Percentiles rank a stretch among this genome's conserved stretches.
Evolutionary conservation across 2,888 invertebrate genomes (phyloP).

Genomic region (Erannis defoliaria): DNA sequence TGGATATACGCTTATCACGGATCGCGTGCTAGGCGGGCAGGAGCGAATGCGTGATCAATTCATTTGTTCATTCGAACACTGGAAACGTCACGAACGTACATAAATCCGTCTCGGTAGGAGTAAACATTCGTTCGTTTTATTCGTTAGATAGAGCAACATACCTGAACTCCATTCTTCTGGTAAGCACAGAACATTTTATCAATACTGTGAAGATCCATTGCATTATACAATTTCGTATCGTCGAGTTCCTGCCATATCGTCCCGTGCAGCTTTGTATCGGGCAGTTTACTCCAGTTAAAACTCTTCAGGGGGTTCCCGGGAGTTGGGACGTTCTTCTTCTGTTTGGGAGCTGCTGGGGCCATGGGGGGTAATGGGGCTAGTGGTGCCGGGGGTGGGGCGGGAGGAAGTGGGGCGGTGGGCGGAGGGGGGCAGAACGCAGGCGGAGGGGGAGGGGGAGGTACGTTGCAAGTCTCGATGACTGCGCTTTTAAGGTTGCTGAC

Average conservation of each 20-base stretch:
- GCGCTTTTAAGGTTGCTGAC: slow-evolving; percentile 82
- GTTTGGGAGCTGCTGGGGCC: slow-evolving; percentile 86
- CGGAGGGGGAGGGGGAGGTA: slow-evolving; percentile 64
- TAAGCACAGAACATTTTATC: slow-evolving; percentile 98
- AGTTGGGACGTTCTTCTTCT: slow-evolving; percentile 96
- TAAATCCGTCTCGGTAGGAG: too few relatives aligned
- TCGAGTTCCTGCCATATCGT: slow-evolving; percentile 98
- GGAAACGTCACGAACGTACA: background rate
- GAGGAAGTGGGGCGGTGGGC: slow-evolving; percentile 87
- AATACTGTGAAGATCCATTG: slow-evolving; percentile 96
- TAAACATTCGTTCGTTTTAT: too few relatives aligned
- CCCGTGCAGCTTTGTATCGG: slow-evolving; percentile 95
- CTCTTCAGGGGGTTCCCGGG: slow-evolving; percentile 97
- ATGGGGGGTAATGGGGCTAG: slow-evolving; percentile 83
- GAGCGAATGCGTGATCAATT: too few relatives aligned
- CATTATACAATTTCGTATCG: slow-evolving; percentile 96
- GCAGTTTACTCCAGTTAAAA: slow-evolving; percentile 98
- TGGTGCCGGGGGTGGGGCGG: slow-evolving; percentile 87
- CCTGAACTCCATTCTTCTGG: slow-evolving; percentile 95
- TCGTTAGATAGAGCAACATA: slow-evolving; percentile 60
- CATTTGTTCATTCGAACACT: too few relatives aligned
- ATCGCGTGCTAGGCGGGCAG: too few relatives aligned
- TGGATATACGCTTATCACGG: too few relatives aligned
- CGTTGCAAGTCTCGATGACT: slow-evolving; percentile 72
- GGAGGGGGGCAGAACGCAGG: slow-evolving; percentile 86